phyloP scores from a whole-genome alignment of 2,797 vertebrate species.

The Decapterus maruadsi region DNA sequence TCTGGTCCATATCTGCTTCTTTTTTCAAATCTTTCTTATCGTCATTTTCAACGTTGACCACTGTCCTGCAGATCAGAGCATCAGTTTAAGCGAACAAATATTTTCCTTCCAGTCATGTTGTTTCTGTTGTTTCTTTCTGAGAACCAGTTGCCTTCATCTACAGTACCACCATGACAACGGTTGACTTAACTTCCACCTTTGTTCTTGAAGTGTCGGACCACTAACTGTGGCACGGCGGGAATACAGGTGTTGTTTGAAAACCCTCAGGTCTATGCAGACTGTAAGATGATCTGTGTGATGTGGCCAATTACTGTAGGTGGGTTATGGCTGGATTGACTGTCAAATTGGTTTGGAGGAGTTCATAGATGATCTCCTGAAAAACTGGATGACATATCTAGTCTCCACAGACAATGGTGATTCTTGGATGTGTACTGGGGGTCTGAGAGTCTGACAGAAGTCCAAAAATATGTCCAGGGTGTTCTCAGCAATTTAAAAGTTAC shows the following conservation, averaged over 20 bases:
- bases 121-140: background rate
- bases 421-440: background rate
- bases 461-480: background rate
- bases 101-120: background rate
- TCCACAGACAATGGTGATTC: background rate
- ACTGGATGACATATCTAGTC: no score
- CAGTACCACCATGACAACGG: background rate
- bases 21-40: no score
- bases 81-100: background rate
- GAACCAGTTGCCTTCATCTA: background rate
- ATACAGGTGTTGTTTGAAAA: background rate
- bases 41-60: no score
- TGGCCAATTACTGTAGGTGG: background rate
- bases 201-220: no score
- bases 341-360: background rate
- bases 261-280: background rate
- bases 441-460: background rate
- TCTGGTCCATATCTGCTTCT: no score
- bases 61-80: background rate
- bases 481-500: conserved; percentile 6
- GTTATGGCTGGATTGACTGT: conserved; percentile 1
- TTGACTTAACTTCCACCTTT: background rate
- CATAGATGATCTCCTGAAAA: background rate
- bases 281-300: background rate
- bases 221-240: background rate